phyloP scores from a whole-genome alignment of 2,888 invertebrate genomes.

The Aphelenchoides bicaudatus region DNA sequence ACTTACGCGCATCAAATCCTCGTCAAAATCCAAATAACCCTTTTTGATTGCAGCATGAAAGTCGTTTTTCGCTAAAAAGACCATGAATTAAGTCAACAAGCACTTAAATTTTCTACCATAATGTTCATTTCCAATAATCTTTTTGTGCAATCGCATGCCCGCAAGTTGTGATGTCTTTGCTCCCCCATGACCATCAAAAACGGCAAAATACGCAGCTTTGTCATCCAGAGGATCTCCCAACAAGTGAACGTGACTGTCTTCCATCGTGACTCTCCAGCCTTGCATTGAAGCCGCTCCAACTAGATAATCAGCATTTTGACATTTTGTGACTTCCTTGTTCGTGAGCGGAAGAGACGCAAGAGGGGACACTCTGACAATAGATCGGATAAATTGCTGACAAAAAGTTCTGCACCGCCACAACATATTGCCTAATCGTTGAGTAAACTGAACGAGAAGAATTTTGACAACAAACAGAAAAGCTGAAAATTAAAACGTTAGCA shows the following conservation, averaged over 20 bases:
- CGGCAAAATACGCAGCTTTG: conserved; percentile 87
- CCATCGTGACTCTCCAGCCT: conserved; percentile 97
- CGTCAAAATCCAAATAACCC: conserved; percentile 86
- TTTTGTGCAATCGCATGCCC: conserved; percentile 88
- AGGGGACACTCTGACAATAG: too few relatives aligned
- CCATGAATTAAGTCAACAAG: background rate
- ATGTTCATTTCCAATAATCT: conserved; percentile 69
- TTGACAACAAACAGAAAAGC: too few relatives aligned
- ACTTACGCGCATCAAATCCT: conserved; percentile 73
- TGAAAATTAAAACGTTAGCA: too few relatives aligned
- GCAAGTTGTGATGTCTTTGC: conserved; percentile 87
- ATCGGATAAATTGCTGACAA: too few relatives aligned
- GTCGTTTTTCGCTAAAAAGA: conserved; percentile 9
- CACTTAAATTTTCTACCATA: conserved; percentile 9
- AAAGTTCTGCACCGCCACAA: too few relatives aligned
- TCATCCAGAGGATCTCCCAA: conserved; percentile 80
- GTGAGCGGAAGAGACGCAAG: too few relatives aligned
- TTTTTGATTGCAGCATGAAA: conserved; percentile 72
- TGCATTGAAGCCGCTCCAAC: conserved; percentile 99
- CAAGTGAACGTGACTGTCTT: conserved; percentile 95
- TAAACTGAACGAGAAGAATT: too few relatives aligned
- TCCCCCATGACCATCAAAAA: conserved; percentile 83
- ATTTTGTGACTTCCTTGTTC: conserved; percentile 64
- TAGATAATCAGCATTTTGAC: conserved; percentile 45
- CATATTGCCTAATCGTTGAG: too few relatives aligned